A percentile compares a stretch with the other conserved stretches of the same genome.
Conservation (phyloP, 1,140 invertebrate genomes). For the Drosophila kohkoa region DNA sequence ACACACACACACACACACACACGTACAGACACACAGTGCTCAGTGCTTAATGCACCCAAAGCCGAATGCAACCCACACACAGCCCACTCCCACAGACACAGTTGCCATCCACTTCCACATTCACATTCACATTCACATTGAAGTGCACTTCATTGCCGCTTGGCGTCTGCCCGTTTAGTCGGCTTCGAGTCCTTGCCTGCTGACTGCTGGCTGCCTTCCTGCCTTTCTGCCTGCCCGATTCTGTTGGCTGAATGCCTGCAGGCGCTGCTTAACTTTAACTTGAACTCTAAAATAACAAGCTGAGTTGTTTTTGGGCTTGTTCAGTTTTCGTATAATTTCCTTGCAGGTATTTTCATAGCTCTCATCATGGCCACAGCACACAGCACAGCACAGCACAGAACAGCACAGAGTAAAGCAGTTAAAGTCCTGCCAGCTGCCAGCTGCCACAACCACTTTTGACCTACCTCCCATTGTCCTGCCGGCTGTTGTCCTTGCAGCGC, state of each 20-base stretch:
- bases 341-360: conserved; percentile 78
- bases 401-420: too few species aligned
- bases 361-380: conserved; percentile 28
- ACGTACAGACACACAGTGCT: conserved; percentile 3
- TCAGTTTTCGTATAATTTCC: conserved; percentile 81
- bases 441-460: not conserved
- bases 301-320: conserved; percentile 75
- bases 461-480: not conserved
- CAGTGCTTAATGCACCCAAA: conserved; percentile 24
- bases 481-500: conserved; percentile 13
- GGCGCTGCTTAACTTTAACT: conserved; percentile 82
- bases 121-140: conserved; percentile 47
- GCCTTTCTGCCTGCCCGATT: not conserved
- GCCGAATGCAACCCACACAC: conserved; percentile 37
- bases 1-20: conserved; percentile 11
- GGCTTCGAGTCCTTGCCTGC: not conserved
- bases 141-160: conserved; percentile 80
- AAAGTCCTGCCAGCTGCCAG: too few species aligned
- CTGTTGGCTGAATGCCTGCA: conserved; percentile 38
- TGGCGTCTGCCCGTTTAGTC: conserved; percentile 56
- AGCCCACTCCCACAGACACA: not conserved
- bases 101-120: conserved; percentile 34
- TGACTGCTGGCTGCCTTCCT: not conserved
- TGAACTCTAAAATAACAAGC: conserved; percentile 81
- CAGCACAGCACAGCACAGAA: not conserved